Evolutionary conservation across 2,113 vertebrate species (phyloP).

Genomic region (Crotalus horridus): DNA sequence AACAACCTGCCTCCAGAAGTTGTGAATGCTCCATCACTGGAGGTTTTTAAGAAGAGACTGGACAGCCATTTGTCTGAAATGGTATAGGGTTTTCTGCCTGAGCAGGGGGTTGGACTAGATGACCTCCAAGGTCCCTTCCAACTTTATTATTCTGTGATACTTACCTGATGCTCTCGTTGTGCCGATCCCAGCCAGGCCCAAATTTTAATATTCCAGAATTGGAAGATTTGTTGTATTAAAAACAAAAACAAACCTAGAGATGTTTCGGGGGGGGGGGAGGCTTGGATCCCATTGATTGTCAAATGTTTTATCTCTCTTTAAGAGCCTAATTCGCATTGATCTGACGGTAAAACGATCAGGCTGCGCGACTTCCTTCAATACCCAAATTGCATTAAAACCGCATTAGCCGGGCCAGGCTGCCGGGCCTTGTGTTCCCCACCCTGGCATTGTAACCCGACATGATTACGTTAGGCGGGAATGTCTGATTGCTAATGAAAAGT

Average conservation of each 20-base stretch:
- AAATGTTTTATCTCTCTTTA: constrained; percentile 73
- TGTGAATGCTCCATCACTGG: too few relatives aligned
- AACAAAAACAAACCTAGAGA: too few relatives aligned
- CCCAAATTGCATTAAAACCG: constrained; percentile 80
- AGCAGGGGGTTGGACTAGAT: neutral
- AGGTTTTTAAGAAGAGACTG: neutral
- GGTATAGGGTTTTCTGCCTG: neutral
- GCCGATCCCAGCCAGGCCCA: constrained; percentile 30
- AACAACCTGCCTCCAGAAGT: too few relatives aligned
- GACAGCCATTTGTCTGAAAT: neutral
- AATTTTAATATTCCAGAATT: constrained; percentile 46
- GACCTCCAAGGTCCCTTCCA: neutral
- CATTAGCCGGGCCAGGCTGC: constrained; percentile 82
- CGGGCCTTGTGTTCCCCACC: constrained; percentile 78
- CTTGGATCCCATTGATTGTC: constrained; percentile 69
- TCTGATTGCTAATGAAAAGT: constrained; percentile 83
- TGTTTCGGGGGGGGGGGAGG: neutral
- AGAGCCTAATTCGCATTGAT: constrained; percentile 74
- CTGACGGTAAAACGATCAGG: constrained; percentile 68
- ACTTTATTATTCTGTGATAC: neutral
- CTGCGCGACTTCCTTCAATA: constrained; percentile 69
- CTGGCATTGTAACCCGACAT: constrained; percentile 79
- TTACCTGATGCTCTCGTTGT: constrained; percentile 50
- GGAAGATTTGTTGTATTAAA: constrained; percentile 53
- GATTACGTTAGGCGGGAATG: constrained; percentile 81